Conservation (phyloP, 2,888 invertebrate genomes). For the Colletes collaris region DNA sequence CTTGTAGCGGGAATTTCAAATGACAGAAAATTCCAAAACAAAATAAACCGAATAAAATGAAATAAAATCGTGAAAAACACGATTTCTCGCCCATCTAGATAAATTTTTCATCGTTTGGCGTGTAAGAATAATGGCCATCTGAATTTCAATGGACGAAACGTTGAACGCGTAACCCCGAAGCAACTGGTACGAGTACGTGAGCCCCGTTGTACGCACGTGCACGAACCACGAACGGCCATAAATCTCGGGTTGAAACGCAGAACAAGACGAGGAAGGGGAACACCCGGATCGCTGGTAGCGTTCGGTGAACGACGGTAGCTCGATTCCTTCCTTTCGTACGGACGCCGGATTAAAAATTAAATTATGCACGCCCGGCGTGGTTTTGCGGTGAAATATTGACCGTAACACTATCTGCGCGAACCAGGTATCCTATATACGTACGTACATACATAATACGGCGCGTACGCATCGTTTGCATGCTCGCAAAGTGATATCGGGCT, state of each 20-base stretch:
- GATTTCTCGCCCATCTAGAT: too few relatives aligned
- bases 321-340: conserved; percentile 27
- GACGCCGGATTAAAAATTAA: conserved; percentile 58
- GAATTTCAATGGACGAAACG: background rate
- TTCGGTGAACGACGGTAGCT: conserved; percentile 24
- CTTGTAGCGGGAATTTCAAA: too few relatives aligned
- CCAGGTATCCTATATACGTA: conserved; percentile 34
- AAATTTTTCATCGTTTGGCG: too few relatives aligned
- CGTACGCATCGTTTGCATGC: conserved; percentile 48
- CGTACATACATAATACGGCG: conserved; percentile 18
- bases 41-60: too few relatives aligned
- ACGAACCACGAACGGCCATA: conserved; percentile 5
- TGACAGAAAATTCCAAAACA: too few relatives aligned
- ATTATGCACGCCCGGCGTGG: conserved; percentile 49
- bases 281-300: background rate
- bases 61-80: too few relatives aligned
- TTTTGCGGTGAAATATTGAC: conserved; percentile 58
- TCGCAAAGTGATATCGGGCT: conserved; percentile 56
- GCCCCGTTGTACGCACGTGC: background rate
- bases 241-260: background rate
- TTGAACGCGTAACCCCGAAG: background rate
- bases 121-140: too few relatives aligned
- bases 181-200: background rate
- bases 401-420: conserved; percentile 54
- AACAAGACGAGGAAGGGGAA: background rate